These are phyloP conservation scores for Chloroclystis v-ata DNA, from an alignment of 2,888 invertebrate species.

Conservation along the genomic window DNA sequence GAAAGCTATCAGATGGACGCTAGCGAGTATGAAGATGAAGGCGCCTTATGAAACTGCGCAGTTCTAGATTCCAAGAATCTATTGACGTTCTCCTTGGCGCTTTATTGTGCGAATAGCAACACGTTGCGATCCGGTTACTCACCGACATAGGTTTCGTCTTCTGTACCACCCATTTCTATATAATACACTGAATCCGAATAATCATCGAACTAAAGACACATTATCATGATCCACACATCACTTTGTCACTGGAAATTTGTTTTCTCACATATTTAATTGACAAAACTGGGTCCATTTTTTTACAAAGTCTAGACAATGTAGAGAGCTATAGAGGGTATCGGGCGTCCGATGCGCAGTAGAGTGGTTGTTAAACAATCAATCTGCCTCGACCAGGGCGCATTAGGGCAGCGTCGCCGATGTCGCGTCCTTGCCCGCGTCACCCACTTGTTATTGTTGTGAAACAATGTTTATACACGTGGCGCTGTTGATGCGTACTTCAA, in stretches of 20 bases:
- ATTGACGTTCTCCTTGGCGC: constrained; percentile 62
- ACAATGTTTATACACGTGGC: constrained; percentile 76
- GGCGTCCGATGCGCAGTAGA: constrained; percentile 34
- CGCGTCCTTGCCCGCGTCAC: constrained; percentile 63
- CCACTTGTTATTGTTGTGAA: constrained; percentile 74
- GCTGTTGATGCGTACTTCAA: constrained; percentile 57
- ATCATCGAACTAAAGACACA: constrained; percentile 34
- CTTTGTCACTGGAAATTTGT: background rate
- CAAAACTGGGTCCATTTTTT: constrained; percentile 42
- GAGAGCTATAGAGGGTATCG: constrained; percentile 31
- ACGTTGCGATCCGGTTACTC: constrained; percentile 35
- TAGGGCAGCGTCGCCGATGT: constrained; percentile 39
- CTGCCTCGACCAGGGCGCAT: constrained; percentile 38
- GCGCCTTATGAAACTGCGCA: constrained; percentile 61
- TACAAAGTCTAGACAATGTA: constrained; percentile 33
- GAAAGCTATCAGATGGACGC: too few relatives aligned
- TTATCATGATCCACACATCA: constrained; percentile 11
- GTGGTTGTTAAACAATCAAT: constrained; percentile 43
- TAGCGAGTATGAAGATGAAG: constrained; percentile 21
- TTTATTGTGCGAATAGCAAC: constrained; percentile 38
- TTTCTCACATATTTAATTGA: constrained; percentile 39
- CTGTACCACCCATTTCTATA: constrained; percentile 44
- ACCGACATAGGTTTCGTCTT: constrained; percentile 44
- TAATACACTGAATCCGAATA: constrained; percentile 27
- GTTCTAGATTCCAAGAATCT: constrained; percentile 56